These are phyloP conservation scores for Tricholaema leucomelas DNA, from an alignment of 2,113 vertebrate genomes.

Conservation along the genomic window DNA sequence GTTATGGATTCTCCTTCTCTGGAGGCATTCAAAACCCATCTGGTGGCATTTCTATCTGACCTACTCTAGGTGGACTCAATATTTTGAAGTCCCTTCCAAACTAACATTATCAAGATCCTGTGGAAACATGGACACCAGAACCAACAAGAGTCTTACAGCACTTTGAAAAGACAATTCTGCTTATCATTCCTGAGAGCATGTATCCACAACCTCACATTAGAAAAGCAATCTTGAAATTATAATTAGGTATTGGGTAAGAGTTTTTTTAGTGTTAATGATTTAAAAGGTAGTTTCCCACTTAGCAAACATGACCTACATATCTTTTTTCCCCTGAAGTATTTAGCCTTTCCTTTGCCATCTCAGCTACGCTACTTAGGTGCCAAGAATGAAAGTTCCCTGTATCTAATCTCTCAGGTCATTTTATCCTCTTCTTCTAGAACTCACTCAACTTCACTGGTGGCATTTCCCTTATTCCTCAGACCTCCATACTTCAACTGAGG, in stretches of 20 bases:
- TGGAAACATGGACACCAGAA: background rate
- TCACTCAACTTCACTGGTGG: background rate
- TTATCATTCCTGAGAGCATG: background rate
- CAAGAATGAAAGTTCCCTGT: background rate
- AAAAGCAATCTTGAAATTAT: background rate
- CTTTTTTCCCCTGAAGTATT: background rate
- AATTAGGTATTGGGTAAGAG: no score
- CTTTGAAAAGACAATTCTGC: background rate
- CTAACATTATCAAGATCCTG: background rate
- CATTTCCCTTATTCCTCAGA: background rate
- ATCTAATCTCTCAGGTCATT: background rate
- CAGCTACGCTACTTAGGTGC: background rate
- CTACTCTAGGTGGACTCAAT: no score
- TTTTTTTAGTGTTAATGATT: background rate
- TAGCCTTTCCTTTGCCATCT: background rate
- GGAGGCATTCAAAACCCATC: no score
- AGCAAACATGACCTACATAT: background rate
- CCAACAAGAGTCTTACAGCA: background rate
- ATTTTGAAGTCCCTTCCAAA: no score
- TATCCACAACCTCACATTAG: background rate
- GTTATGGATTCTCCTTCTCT: no score
- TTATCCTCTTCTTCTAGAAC: background rate
- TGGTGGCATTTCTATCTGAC: no score
- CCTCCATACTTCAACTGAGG: background rate
- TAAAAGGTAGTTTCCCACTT: background rate